Evolutionary conservation across 1,140 invertebrate genomes (phyloP), one percentile per base, ranked within the genome.

Genomic region (Apis dorsata): DNA sequence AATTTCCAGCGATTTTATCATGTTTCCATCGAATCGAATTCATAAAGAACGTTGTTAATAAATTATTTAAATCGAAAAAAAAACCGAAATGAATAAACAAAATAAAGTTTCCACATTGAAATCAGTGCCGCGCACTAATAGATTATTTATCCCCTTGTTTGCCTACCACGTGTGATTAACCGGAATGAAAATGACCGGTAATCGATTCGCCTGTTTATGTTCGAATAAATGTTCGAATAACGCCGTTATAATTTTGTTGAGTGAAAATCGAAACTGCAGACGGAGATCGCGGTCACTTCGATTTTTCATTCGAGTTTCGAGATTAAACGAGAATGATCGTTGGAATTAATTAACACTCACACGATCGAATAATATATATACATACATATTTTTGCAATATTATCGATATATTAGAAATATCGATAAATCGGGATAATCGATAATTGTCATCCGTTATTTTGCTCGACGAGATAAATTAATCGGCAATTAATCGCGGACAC

Each of bases 391-490:
- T 44, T 44, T 34, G 68, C n/a, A 9, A n/a, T 51, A 53, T 69
- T 70, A 19, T 69, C 68, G 68, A 34, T 34, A 34, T 4, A 34
- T 34, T 3, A 34, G 34, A 34, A 34, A 34, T 4, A 34, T 34
- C 24, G 24, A 70, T 70, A 21, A 49, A n/a, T 0, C 8, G 34
- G 7, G 13, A 19, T 10, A 13, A 66, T 69, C 13, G 44, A 49
- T 13, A 21, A 24, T 44, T 12, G 2, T 63, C 13, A 15, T 57
- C 12, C 7, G 55, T 57, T 57, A 15, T 57, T 17, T 55, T 55
- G 53, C 34, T 51, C 55, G 70, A 17, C 17, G 80, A 15, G 62
- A 28, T 70, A 34, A 77, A 77, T 77, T 69, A 77, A 83, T 72
- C n/a, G 81, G 63, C 1, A 21, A 15, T 15, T 1, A 28, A 10